phyloP scores from a whole-genome alignment of 2,113 vertebrate genomes.

The Trichechus manatus region DNA sequence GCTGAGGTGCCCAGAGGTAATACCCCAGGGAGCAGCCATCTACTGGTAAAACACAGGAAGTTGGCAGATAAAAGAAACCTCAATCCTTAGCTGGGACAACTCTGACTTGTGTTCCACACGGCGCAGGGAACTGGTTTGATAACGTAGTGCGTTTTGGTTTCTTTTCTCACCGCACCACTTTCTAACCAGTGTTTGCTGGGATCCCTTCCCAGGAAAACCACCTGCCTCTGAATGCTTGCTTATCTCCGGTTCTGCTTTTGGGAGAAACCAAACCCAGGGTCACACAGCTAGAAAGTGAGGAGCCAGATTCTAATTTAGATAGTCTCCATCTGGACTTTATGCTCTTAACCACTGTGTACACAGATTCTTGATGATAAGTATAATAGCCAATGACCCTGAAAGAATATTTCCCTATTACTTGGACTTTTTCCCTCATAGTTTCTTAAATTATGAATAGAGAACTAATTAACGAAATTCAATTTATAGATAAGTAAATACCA shows the following conservation, averaged over 20 bases:
- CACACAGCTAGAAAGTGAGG: background rate
- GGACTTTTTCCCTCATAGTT: background rate
- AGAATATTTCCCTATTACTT: background rate
- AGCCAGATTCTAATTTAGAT: background rate
- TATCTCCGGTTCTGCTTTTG: background rate
- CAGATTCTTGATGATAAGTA: background rate
- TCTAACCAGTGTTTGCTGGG: background rate
- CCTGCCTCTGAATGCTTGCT: background rate
- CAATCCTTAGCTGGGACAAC: background rate
- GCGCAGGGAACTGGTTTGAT: background rate
- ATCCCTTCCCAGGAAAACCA: background rate
- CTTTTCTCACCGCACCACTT: background rate
- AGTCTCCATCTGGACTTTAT: background rate
- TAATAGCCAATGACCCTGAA: background rate
- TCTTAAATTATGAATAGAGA: background rate
- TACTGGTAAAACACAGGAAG: background rate
- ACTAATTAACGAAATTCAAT: background rate
- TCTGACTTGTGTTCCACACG: background rate
- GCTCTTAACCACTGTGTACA: background rate
- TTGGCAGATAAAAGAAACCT: background rate
- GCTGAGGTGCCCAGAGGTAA: background rate
- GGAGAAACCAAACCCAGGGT: background rate
- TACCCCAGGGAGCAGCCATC: background rate
- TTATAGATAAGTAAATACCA: background rate
- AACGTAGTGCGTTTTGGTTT: background rate